Evolutionary conservation across 2,113 vertebrate genomes (phyloP), one percentile per base, ranked within the genome.

Genomic region (Hoplias malabaricus): DNA sequence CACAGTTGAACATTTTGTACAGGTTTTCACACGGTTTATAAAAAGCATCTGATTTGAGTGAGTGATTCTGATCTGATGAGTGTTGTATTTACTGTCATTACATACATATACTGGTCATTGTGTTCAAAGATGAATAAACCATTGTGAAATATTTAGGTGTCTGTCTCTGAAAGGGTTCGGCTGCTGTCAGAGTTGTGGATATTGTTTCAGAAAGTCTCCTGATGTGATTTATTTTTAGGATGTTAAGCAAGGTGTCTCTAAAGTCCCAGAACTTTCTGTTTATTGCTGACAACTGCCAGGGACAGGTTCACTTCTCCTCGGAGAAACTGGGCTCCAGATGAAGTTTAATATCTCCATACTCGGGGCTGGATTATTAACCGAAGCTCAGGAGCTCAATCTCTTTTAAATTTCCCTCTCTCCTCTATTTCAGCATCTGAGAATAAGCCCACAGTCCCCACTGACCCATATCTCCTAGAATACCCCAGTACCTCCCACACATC

Each of bases 281-380:
- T 86, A 84, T 87, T 79, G 48, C 79, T 81, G 85, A 85, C 83
- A 88, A 88, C 82, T 87, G 88, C 56, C 77, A 65, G 66, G 42
- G 27, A 40, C 34, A 63, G 69, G 34, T 50, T 13, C 19, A 7
- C 21, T 21, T 29, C 57, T 85, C 84, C 69, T 82, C 65, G 23
- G 80, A 83, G 80, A 85, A 40, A 31, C 68, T 61, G 79, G 50
- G 61, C 78, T 75, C 72, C 72, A 82, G 74, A 85, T 79, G 76
- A 83, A 79, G 87, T 83, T 86, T 85, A 86, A 88, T 87, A 73
- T 83, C 5, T 27, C 1, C 42, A 50, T 50, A 9, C 80, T 81
- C 79, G 75, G 7, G 40, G 73, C 71, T n/a, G n/a, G 14, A 72
- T 81, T 61, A 38, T 84, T 77, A 72, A 67, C 72, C 73, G 14